A percentile compares a stretch with the other conserved stretches of the same genome.
Evolutionary conservation across 2,888 invertebrate species (phyloP).

Genomic region (Tachina fera): DNA sequence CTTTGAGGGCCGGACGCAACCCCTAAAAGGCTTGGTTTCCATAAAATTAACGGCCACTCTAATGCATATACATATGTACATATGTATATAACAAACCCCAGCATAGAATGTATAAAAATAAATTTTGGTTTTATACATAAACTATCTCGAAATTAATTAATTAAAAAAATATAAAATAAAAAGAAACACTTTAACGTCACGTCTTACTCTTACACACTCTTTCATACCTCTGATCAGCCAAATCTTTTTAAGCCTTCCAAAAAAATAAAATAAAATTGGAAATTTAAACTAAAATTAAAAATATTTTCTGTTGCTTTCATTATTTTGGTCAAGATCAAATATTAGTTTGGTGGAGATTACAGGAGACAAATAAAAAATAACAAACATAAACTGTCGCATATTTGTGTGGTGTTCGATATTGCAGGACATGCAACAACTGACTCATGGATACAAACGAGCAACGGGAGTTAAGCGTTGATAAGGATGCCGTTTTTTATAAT

Average conservation of each 20-base stretch:
- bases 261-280: constrained; percentile 24
- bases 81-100: too few species aligned
- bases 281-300: constrained; percentile 22
- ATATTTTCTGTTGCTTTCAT: constrained; percentile 46
- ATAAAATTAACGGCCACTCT: too few species aligned
- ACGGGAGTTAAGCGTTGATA: constrained; percentile 61
- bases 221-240: constrained; percentile 5
- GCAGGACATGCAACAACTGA: constrained; percentile 60
- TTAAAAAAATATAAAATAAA: too few species aligned
- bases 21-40: too few species aligned
- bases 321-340: constrained; percentile 70
- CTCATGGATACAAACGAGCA: constrained; percentile 32
- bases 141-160: too few species aligned
- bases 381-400: constrained; percentile 46
- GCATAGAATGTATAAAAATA: too few species aligned
- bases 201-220: not conserved
- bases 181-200: too few species aligned
- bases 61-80: too few species aligned
- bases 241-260: constrained; percentile 30
- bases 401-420: constrained; percentile 40
- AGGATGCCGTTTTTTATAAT: constrained; percentile 22
- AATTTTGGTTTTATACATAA: too few species aligned
- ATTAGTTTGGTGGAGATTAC: constrained; percentile 59
- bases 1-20: too few species aligned
- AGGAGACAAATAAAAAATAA: constrained; percentile 11